Conservation (phyloP, 2,888 invertebrate genomes). For the Drosophila basisetae region DNA sequence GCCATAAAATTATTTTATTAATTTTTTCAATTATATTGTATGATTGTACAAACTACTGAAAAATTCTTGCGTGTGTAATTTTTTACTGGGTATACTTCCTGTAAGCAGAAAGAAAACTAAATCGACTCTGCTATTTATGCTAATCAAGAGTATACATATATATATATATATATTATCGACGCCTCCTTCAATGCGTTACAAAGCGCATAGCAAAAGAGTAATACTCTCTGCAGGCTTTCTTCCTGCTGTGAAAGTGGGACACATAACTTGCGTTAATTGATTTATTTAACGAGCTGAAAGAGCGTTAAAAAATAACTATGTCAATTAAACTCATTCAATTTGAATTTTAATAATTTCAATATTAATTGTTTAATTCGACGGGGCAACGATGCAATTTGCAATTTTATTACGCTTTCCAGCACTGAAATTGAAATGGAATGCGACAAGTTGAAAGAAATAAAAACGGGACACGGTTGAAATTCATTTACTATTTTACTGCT, state of each 20-base stretch:
- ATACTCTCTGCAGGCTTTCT: background rate
- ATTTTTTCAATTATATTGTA: too few relatives aligned
- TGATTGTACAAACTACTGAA: too few relatives aligned
- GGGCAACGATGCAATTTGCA: conserved; percentile 11
- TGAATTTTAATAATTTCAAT: conserved; percentile 23
- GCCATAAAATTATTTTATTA: too few relatives aligned
- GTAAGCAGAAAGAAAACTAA: background rate
- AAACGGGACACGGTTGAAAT: background rate
- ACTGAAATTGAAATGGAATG: conserved; percentile 4
- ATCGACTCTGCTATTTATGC: background rate
- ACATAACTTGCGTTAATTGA: conserved; percentile 36
- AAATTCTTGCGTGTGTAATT: too few relatives aligned
- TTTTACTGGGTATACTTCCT: background rate
- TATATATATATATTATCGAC: background rate
- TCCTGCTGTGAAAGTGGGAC: conserved; percentile 1
- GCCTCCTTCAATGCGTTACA: background rate
- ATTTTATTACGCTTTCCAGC: conserved; percentile 25
- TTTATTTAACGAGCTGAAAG: conserved; percentile 43
- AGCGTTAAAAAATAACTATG: conserved; percentile 2
- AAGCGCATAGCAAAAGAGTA: background rate
- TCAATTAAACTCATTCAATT: conserved; percentile 38
- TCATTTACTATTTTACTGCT: background rate
- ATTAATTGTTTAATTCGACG: conserved; percentile 50
- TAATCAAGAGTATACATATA: background rate
- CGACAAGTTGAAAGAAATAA: background rate